phyloP scores from a whole-genome alignment of 2,797 vertebrate genomes.

The Rhincodon typus region DNA sequence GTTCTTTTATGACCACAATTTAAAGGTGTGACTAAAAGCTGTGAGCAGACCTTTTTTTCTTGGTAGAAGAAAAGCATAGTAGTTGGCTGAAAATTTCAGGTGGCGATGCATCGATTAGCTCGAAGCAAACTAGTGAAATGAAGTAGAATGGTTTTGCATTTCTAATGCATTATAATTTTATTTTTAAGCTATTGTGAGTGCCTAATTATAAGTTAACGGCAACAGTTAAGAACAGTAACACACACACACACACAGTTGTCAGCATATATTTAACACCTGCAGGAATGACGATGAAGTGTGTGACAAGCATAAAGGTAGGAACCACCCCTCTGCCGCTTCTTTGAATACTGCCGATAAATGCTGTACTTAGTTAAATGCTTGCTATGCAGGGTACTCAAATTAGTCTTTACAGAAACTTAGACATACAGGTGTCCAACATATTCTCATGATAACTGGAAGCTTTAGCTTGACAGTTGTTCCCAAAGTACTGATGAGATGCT shows the following conservation, averaged over 20 bases:
- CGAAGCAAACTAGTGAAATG: conserved; percentile 22
- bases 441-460: background rate
- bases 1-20: background rate
- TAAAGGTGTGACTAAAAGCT: conserved; percentile 19
- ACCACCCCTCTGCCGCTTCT: conserved; percentile 47
- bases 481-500: background rate
- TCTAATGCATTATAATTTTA: conserved; percentile 52
- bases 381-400: conserved; percentile 11
- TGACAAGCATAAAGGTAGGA: conserved; percentile 57
- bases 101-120: conserved; percentile 26
- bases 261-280: conserved; percentile 70
- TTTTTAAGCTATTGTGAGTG: conserved; percentile 51
- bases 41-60: background rate
- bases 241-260: conserved; percentile 67
- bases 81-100: conserved; percentile 26
- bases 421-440: background rate
- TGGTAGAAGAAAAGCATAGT: background rate
- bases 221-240: conserved; percentile 62
- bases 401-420: background rate
- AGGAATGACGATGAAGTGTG: conserved; percentile 59
- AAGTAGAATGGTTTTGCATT: conserved; percentile 44
- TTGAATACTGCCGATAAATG: conserved; percentile 59
- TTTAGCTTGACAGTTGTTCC: background rate
- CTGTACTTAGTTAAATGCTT: conserved; percentile 53
- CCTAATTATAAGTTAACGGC: conserved; percentile 60